Evolutionary conservation across 2,888 invertebrate genomes (phyloP).

Genomic region (Gortyna flavago): DNA sequence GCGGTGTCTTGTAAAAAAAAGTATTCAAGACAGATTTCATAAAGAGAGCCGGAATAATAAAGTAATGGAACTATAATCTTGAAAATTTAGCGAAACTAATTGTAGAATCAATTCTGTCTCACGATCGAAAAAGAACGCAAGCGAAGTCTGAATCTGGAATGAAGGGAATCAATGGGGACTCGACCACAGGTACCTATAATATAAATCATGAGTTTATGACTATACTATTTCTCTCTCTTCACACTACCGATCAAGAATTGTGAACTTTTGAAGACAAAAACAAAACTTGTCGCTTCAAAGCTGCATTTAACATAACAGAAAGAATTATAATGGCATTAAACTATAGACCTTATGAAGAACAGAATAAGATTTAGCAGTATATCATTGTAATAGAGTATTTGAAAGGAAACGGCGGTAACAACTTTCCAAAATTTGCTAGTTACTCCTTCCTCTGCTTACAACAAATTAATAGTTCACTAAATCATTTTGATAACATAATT

Average conservation of each 20-base stretch:
- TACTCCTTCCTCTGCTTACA: conserved; percentile 67
- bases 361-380: conserved; percentile 37
- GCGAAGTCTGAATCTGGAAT: not conserved
- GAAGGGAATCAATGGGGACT: not conserved
- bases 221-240: not conserved
- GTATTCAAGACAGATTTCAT: not conserved
- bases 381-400: conserved; percentile 28
- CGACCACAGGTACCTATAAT: not conserved
- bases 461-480: conserved; percentile 60
- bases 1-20: conserved; percentile 18
- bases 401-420: conserved; percentile 58
- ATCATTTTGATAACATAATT: conserved; percentile 65
- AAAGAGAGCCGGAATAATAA: not conserved
- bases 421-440: conserved; percentile 77
- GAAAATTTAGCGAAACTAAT: conserved; percentile 24
- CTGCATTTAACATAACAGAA: not conserved
- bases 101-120: conserved; percentile 33
- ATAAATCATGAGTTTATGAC: conserved; percentile 1
- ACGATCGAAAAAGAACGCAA: conserved; percentile 9
- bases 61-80: not conserved
- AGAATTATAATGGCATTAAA: not conserved
- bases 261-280: conserved; percentile 10
- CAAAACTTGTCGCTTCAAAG: conserved; percentile 1
- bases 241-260: not conserved
- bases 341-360: conserved; percentile 28